phyloP scores from a whole-genome alignment of 2,113 vertebrate species.

The Bubo blakistoni region DNA sequence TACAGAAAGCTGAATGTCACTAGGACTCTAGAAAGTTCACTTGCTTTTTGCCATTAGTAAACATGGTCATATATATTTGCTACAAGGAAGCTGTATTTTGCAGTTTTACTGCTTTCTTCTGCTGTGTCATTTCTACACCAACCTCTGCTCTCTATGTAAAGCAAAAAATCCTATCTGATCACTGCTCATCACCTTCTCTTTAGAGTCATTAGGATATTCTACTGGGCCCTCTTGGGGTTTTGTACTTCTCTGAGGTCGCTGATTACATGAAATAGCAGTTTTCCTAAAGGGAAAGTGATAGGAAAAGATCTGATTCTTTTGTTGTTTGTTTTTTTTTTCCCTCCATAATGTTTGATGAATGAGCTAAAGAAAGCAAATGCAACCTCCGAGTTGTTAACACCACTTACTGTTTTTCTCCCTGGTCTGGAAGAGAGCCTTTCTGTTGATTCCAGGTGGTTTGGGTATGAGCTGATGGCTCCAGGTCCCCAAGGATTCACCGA shows the following conservation, averaged over 20 bases:
- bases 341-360: background rate
- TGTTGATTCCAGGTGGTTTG: background rate
- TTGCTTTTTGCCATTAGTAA: background rate
- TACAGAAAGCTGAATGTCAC: background rate
- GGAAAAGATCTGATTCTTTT: background rate
- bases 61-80: background rate
- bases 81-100: background rate
- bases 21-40: background rate
- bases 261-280: background rate
- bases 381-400: background rate
- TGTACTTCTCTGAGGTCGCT: background rate
- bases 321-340: background rate
- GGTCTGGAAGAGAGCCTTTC: background rate
- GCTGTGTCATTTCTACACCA: background rate
- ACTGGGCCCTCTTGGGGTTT: background rate
- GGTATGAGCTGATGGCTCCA: background rate
- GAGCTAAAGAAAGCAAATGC: background rate
- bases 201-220: background rate
- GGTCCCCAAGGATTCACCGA: background rate
- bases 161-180: background rate
- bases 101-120: background rate
- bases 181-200: background rate
- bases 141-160: background rate
- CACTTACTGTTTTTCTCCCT: background rate
- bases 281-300: background rate